Conservation (phyloP, 2,888 invertebrate genomes). For the Conistra vaccinii region DNA sequence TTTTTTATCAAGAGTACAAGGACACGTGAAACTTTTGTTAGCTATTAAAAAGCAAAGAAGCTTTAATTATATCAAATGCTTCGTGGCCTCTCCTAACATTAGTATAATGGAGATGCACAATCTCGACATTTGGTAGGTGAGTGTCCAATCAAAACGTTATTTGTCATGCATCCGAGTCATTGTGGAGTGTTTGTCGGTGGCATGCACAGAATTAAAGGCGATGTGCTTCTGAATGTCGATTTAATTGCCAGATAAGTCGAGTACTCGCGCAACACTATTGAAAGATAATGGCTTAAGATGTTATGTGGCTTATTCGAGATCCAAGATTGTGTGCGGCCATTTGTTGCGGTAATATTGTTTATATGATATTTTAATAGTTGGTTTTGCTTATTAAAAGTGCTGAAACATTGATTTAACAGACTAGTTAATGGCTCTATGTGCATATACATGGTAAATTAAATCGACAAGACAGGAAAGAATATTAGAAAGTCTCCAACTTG, state of each 20-base stretch:
- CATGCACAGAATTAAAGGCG: slow-evolving; percentile 86
- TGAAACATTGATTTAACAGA: background rate
- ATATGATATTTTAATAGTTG: slow-evolving; percentile 59
- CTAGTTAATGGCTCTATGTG: no score
- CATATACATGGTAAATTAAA: no score
- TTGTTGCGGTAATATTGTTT: slow-evolving; percentile 67
- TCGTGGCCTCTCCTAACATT: slow-evolving; percentile 24
- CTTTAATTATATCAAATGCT: background rate
- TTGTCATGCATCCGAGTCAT: slow-evolving; percentile 89
- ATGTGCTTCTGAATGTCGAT: slow-evolving; percentile 90
- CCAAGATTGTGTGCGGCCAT: slow-evolving; percentile 69
- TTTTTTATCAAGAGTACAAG: background rate
- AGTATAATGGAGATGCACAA: slow-evolving; percentile 69
- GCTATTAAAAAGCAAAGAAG: background rate
- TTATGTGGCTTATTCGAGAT: slow-evolving; percentile 86
- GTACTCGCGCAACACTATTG: slow-evolving; percentile 85
- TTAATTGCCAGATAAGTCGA: slow-evolving; percentile 90
- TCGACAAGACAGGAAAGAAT: no score
- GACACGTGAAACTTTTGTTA: background rate
- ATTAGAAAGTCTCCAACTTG: no score
- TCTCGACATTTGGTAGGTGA: slow-evolving; percentile 74
- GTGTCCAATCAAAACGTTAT: slow-evolving; percentile 89
- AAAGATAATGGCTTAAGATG: slow-evolving; percentile 88
- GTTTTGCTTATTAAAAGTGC: slow-evolving; percentile 29
- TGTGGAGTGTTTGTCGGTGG: slow-evolving; percentile 87